These are phyloP conservation scores for Zaprionus davidi DNA, from an alignment of 1,140 invertebrate species.

Conservation along the genomic window DNA sequence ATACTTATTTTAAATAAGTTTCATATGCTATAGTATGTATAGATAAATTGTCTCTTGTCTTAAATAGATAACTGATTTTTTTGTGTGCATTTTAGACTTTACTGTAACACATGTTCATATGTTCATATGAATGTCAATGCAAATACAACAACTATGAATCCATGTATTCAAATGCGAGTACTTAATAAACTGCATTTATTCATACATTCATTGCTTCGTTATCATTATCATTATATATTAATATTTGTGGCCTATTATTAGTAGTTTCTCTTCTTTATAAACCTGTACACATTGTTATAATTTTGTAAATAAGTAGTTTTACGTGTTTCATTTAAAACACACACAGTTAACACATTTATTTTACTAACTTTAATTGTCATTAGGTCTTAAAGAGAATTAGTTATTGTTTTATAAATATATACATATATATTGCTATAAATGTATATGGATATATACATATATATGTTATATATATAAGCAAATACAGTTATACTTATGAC, in stretches of 20 bases:
- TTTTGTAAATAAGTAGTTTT: conserved; percentile 23
- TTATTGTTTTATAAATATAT: conserved; percentile 2
- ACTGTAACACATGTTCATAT: no score
- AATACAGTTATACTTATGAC: no score
- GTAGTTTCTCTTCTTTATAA: neutral
- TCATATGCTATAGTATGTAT: conserved; percentile 33
- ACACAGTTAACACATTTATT: conserved; percentile 44
- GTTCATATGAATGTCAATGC: no score
- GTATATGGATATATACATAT: no score
- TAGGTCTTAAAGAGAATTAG: neutral
- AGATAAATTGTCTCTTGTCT: conserved; percentile 44
- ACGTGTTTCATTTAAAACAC: conserved; percentile 24
- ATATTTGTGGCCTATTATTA: conserved; percentile 3
- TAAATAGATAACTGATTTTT: conserved; percentile 45
- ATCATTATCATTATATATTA: neutral
- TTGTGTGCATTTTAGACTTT: neutral
- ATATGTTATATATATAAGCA: no score
- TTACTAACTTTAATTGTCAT: conserved; percentile 24
- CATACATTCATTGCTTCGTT: neutral
- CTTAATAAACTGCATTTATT: neutral
- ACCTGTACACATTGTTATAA: neutral
- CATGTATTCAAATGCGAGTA: conserved; percentile 5
- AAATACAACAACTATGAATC: neutral
- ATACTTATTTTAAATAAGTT: conserved; percentile 14
- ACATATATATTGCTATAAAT: neutral